Evolutionary conservation across 2,888 invertebrate species (phyloP).

Genomic region (Amphipyra berbera): DNA sequence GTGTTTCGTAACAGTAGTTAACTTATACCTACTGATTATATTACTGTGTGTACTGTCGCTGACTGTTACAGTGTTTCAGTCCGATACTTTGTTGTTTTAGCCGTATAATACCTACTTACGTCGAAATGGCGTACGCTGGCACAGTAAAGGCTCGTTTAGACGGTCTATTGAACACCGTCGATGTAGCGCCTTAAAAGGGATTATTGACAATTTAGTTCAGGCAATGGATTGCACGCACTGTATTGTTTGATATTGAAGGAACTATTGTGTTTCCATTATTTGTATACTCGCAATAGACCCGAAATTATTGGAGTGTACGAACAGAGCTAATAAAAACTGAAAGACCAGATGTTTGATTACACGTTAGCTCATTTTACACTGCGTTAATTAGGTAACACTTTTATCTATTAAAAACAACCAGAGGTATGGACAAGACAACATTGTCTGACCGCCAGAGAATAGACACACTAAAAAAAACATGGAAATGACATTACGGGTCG

Average conservation of each 20-base stretch:
- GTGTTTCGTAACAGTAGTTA: slow-evolving; percentile 26
- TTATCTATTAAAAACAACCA: too few species aligned
- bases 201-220: slow-evolving; percentile 31
- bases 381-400: too few species aligned
- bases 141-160: not conserved
- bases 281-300: too few species aligned
- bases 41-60: slow-evolving; percentile 1
- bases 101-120: not conserved
- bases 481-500: too few species aligned
- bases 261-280: too few species aligned
- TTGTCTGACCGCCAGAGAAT: too few species aligned
- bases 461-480: too few species aligned
- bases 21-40: slow-evolving; percentile 18
- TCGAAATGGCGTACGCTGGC: slow-evolving; percentile 19
- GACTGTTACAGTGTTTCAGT: not conserved
- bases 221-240: slow-evolving; percentile 3
- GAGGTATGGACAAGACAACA: too few species aligned
- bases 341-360: too few species aligned
- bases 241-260: slow-evolving; percentile 1
- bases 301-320: too few species aligned
- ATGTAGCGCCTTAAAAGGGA: slow-evolving; percentile 33
- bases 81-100: slow-evolving; percentile 9
- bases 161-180: slow-evolving; percentile 17
- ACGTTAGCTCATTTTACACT: too few species aligned
- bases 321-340: too few species aligned